A percentile compares a stretch with the other conserved stretches of the same genome.
These are phyloP conservation scores for Xanthia icteritia DNA, from an alignment of 2,888 invertebrate genomes.

Conservation along the genomic window DNA sequence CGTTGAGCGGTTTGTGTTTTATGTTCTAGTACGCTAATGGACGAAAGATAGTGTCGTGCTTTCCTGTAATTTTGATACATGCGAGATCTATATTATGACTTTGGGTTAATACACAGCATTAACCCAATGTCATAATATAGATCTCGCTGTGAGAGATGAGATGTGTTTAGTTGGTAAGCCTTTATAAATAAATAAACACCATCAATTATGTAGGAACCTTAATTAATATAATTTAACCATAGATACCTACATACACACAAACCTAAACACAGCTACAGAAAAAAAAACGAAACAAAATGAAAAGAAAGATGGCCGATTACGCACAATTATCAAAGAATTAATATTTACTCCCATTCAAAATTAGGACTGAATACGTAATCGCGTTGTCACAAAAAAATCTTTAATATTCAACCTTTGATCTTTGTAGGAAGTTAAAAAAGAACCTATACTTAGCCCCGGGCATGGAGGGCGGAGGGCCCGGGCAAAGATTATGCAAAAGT, in stretches of 20 bases:
- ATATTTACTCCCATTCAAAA: slow-evolving; percentile 64
- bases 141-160: too few relatives aligned
- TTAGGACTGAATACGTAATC: slow-evolving; percentile 60
- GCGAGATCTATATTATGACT: too few relatives aligned
- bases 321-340: slow-evolving; percentile 62
- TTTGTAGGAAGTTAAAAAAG: slow-evolving; percentile 65
- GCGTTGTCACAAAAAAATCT: slow-evolving; percentile 62
- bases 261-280: background rate
- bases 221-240: too few relatives aligned
- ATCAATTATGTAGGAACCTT: background rate
- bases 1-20: too few relatives aligned
- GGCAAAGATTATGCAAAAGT: slow-evolving; percentile 24
- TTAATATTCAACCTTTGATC: slow-evolving; percentile 70
- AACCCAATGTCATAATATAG: too few relatives aligned
- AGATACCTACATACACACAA: background rate
- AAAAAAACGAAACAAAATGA: slow-evolving; percentile 1
- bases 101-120: too few relatives aligned
- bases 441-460: slow-evolving; percentile 56
- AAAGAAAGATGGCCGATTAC: slow-evolving; percentile 33
- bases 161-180: too few relatives aligned
- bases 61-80: too few relatives aligned
- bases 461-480: slow-evolving; percentile 9
- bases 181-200: background rate
- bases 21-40: too few relatives aligned
- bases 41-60: too few relatives aligned